Percentiles rank a stretch among this genome's conserved stretches.
These are phyloP conservation scores for Enteromius fasciolatus DNA, from an alignment of 2,797 vertebrate genomes.

Conservation along the genomic window DNA sequence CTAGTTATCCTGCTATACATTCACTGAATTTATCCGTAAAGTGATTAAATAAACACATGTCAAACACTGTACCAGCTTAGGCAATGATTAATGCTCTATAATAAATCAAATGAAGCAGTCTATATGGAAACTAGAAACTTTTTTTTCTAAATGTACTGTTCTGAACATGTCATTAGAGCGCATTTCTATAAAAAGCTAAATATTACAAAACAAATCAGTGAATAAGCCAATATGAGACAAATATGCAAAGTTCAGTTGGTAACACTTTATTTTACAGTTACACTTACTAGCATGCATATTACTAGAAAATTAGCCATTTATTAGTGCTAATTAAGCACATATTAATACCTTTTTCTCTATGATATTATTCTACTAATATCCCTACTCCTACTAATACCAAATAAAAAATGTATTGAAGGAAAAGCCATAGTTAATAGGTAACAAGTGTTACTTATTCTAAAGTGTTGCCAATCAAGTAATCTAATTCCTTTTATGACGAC, in stretches of 20 bases:
- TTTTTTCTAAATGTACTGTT: no score
- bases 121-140: not conserved
- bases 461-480: no score
- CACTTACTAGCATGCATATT: no score
- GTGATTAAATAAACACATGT: slow-evolving; percentile 13
- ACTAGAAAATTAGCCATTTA: no score
- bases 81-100: slow-evolving; percentile 20
- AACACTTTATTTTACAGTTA: no score
- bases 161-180: not conserved
- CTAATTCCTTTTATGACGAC: not conserved
- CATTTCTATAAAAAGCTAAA: not conserved
- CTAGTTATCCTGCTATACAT: not conserved
- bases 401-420: no score
- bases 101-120: slow-evolving; percentile 2
- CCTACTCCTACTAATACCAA: no score
- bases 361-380: no score
- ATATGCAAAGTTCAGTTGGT: not conserved
- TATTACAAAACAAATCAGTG: not conserved
- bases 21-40: not conserved
- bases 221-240: not conserved
- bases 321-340: no score
- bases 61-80: not conserved
- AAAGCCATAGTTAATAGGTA: no score
- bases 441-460: no score
- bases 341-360: no score